Evolutionary conservation across 2,113 vertebrate species (phyloP), one percentile per base, ranked within the genome.

Genomic region (Rana temporaria): DNA sequence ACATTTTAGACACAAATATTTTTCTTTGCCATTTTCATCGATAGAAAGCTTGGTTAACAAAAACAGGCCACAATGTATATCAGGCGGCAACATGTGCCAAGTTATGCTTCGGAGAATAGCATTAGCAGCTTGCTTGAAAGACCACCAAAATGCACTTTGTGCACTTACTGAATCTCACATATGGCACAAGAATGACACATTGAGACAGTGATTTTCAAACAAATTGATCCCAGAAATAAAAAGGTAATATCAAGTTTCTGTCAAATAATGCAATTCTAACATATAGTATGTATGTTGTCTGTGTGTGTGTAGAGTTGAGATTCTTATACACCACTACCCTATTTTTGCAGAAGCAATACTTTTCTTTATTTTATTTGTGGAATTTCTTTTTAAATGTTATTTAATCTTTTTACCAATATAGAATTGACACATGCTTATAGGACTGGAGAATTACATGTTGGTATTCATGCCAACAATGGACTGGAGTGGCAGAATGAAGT

Each of bases 191-290:
- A 68, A 34, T 16, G 18, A 34, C 8, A 3, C 14, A 68, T 68
- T 32, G 17, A 68, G 65, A 38, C 65, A 68, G 18, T 68, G 65
- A 32, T 9, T 68, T 68, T 68, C 65, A 6, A 42, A 42, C 32
- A 68, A 38, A n/a, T 66, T 22, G 64, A 16, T 66, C 15, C 64
- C 64, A 15, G 22, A 66, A 66, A 30, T 66, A 66, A n/a, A n/a
- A 30, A 66, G 64, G 64, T 66, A 66, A 66, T 1, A 30, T 4
- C 26, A 66, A 66, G 18, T 66, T 22, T 9, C 20, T 65, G 63
- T 26, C n/a, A 6, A 65, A 6, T 12, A 24, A 65, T 65, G 6
- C 16, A 24, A 65, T 24, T 24, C n/a, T n/a, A n/a, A n/a, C n/a
- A n/a, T n/a, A n/a, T n/a, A n/a, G n/a, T n/a, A n/a, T 6, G 24